These are phyloP conservation scores for Scolopax rusticola DNA, from an alignment of 2,797 vertebrate genomes.

Conservation along the genomic window DNA sequence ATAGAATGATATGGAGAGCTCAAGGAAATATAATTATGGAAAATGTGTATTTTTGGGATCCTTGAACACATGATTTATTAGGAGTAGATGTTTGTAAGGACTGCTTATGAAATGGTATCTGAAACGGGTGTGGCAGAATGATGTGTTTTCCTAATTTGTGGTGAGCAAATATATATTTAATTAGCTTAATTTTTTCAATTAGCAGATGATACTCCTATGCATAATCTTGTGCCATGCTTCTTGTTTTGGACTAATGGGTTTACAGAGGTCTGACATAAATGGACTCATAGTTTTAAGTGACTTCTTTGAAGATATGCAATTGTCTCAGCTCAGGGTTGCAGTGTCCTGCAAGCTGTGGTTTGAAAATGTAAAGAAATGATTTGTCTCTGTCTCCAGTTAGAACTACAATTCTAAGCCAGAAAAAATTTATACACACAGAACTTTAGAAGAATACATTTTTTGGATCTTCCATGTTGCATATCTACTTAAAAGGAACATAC, in stretches of 20 bases:
- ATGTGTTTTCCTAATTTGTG: neutral
- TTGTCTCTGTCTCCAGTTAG: slow-evolving; percentile 6
- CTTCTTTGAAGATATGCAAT: neutral
- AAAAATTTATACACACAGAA: neutral
- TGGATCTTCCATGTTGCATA: neutral
- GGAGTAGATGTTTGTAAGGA: neutral
- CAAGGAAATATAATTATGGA: neutral
- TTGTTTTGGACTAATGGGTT: slow-evolving; percentile 12
- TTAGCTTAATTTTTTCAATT: slow-evolving; percentile 18
- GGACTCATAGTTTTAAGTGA: neutral
- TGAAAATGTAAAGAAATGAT: slow-evolving; percentile 41
- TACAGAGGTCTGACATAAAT: slow-evolving; percentile 17
- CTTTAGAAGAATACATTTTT: slow-evolving; percentile 46
- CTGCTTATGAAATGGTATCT: neutral
- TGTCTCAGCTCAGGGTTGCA: neutral
- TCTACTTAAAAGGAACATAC: neutral
- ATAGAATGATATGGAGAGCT: neutral
- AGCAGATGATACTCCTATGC: neutral
- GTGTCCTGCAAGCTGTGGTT: neutral
- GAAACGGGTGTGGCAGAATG: neutral
- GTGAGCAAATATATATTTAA: neutral
- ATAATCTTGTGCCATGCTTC: neutral
- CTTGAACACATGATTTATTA: neutral
- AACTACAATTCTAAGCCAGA: slow-evolving; percentile 43
- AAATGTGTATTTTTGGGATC: neutral